Base-by-base conservation (phyloP, 23 tunicate species). In the Halocynthia aurantium region DNA sequence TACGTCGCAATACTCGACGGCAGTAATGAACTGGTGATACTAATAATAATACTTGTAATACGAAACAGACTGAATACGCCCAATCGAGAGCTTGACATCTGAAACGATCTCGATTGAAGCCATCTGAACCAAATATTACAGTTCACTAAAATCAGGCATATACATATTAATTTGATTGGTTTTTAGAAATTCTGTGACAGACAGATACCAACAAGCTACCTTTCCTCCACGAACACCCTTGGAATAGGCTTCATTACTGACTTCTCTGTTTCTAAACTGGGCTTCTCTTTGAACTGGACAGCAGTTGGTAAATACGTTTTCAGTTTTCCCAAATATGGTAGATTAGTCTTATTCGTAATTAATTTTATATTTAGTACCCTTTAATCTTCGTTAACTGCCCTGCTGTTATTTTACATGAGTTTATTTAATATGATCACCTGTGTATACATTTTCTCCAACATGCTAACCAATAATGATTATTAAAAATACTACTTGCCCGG, bases 201-300 rank as follows among this genome's bases (percentile, higher is more conserved):
- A 40, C 22, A 20, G 10, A 65, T 49, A 20, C 70, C 70, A 9
- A 65, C 10, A 20, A 65, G 70, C 31, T 65, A 20, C 31, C 22
- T 65, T 15, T 20, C 70, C 9, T 40, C 22, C 19, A 65, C 70
- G 31, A 65, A 65, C 19, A 65, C 70, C 22, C 22, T 65, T 40
- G 31, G 19, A 10, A 49, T 65, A 11, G 31, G 31, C 19, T 74
- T 74, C 63, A 51, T 54, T 15, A 51, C 78, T 52, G 78, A 74
- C 31, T 0, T 0, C 8, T 74, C 57, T 20, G 78, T 74, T 7
- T 54, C 64, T 8, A 0, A 13, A 7, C 19, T 19, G 12, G 78
- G 78, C 10, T 74, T 74, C 31, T 54, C 78, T 8, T 53, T 74
- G 31, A 74, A 22, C 31, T 74, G 78, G 78, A 74, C 78, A 8